These are phyloP conservation scores for Noctilio leporinus DNA, from an alignment of 2,113 vertebrate species.

Conservation along the genomic window DNA sequence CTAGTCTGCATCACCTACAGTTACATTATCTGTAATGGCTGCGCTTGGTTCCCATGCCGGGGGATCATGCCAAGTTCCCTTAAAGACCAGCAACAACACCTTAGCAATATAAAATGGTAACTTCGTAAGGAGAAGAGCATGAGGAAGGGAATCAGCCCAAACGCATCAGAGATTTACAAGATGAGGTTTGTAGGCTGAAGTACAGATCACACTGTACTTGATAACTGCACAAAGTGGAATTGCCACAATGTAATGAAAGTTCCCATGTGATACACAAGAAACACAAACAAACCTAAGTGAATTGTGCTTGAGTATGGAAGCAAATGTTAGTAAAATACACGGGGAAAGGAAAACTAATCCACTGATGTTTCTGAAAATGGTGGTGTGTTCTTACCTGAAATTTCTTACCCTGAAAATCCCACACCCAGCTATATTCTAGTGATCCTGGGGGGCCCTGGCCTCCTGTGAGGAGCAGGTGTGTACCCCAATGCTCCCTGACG, in stretches of 20 bases:
- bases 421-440: neutral
- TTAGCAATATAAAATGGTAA: neutral
- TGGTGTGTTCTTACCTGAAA: neutral
- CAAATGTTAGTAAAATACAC: neutral
- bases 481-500: neutral
- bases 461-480: neutral
- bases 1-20: rapidly evolving
- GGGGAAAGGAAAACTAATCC: neutral
- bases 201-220: neutral
- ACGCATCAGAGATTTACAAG: neutral
- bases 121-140: neutral
- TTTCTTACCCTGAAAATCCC: neutral
- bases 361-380: neutral
- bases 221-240: neutral
- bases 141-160: neutral
- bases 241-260: neutral
- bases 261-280: neutral
- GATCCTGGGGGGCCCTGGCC: neutral
- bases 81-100: neutral
- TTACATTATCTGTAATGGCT: rapidly evolving
- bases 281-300: neutral
- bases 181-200: neutral
- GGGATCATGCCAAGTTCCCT: neutral
- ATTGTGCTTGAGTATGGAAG: neutral
- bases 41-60: neutral